Base-by-base conservation (phyloP, 2,113 vertebrate genomes). In the Otus sunia region DNA sequence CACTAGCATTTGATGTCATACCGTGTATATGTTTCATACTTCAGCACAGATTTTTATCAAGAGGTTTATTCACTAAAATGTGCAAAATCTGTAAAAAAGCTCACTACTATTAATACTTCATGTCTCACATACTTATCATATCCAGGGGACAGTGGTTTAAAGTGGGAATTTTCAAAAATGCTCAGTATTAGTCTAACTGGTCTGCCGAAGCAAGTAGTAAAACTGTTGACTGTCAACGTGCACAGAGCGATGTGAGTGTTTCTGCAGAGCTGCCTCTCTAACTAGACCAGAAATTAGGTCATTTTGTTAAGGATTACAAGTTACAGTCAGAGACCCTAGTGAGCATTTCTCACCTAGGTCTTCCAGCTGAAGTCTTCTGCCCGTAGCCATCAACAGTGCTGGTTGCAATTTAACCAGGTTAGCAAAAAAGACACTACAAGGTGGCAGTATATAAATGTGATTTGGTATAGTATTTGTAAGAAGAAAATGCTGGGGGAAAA, bases 31-130 rank as follows among this genome's bases (percentile, higher is more conserved):
- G 37, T 79, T 94, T 86, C 94, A 68, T 79, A 32, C 66, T 94
- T 85, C 23, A 86, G 69, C 52, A 87, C 32, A 45, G 43, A 19
- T n/a, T 92, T 94, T 94, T 89, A 86, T 91, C 77, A 96, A 95
- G 83, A 88, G 72, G 37, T 56, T 90, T 86, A 95, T 94, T 96
- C 92, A 95, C 47, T 88, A 75, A 92, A 94, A 86, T 29, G n/a
- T 85, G 62, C 25, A 68, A 95, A 79, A 90, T 66, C n/a, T 84
- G 25, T 47, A 43, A 53, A 58, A 80, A 43, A 47, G 5, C 74
- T 92, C 49, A 36, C 74, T 50, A 3, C 62, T 88, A 29, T 76
- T 83, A 90, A 58, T 73, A 83, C 77, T 88, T 90, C 88, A 74
- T 2, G 3, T 92, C 60, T 84, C 82, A 88, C 78, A 12, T 95